Evolutionary conservation across 2,888 invertebrate species (phyloP), one percentile per base, ranked within the genome.

Genomic region (Octonoba sinensis): DNA sequence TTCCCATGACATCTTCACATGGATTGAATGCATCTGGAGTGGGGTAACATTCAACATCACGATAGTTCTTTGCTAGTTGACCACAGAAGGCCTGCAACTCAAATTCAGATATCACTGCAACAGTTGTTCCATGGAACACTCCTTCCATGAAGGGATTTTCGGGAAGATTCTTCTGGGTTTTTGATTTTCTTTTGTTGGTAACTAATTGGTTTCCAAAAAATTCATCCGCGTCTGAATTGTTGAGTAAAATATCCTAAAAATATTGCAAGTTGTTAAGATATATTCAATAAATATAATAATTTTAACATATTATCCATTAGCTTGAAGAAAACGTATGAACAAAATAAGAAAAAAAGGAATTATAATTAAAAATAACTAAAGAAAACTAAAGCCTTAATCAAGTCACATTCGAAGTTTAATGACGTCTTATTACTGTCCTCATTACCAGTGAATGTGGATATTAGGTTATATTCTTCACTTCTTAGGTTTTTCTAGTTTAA

Each of bases 1-100:
- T 93, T 44, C 95, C 95, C 93, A 96, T 95, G 78, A 96, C 94
- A 88, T 96, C 95, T 87, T 95, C 95, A 88, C 96, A 96, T 0
- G 95, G 95, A 89, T 95, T 96, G 69, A 95, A 89, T 0, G 93
- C 94, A 88, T 96, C 93, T 0, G 95, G 93, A 83, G 91, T 90
- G 0, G 95, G 95, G 56, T 90, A 91, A 87, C 95, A 95, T 47
- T 86, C 91, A 83, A 91, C 90, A 47, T 86, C 78, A 8, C 81
- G 22, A 57, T 83, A 83, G 51, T 83, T 77, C 44, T 75, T 78
- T 0, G 78, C 22, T 20, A 91, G 87, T 85, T 91, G 91, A 46
- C 92, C 92, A 59, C 84, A 85, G 22, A 83, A 83, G 6, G 83
- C 83, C 46, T 79, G 66, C 4, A 83, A 27, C 20, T 83, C 74